These are phyloP conservation scores for Sinhomidia bicolor DNA, from an alignment of 2,888 invertebrate genomes.

Conservation along the genomic window DNA sequence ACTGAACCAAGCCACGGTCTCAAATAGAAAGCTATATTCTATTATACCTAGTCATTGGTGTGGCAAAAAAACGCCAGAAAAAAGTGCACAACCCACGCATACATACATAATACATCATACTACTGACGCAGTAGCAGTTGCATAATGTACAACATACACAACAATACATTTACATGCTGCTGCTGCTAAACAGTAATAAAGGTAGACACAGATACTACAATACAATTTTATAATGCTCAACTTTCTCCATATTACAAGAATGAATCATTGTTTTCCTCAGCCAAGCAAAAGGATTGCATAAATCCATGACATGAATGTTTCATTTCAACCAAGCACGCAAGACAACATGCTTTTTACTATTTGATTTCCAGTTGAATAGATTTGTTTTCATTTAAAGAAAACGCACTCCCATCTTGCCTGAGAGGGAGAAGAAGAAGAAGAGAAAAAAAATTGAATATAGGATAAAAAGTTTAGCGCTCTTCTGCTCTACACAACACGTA, in stretches of 20 bases:
- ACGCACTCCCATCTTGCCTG: background rate
- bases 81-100: background rate
- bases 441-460: too few species aligned
- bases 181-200: background rate
- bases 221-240: constrained; percentile 5
- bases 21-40: too few species aligned
- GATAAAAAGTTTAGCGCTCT: too few species aligned
- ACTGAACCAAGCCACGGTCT: too few species aligned
- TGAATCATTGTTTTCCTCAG: constrained; percentile 43
- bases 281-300: constrained; percentile 38
- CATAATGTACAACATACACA: constrained; percentile 15
- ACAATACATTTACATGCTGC: background rate
- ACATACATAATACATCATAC: background rate
- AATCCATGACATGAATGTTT: constrained; percentile 57
- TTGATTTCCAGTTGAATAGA: background rate
- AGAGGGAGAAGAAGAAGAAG: background rate
- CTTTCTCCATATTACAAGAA: background rate
- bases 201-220: background rate
- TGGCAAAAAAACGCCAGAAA: too few species aligned
- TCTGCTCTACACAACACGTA: background rate
- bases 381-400: background rate
- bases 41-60: too few species aligned
- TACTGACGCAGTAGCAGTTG: background rate
- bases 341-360: constrained; percentile 5
- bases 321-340: constrained; percentile 57